Conservation (phyloP, 2,888 invertebrate species). For the Salpingus planirostris region DNA sequence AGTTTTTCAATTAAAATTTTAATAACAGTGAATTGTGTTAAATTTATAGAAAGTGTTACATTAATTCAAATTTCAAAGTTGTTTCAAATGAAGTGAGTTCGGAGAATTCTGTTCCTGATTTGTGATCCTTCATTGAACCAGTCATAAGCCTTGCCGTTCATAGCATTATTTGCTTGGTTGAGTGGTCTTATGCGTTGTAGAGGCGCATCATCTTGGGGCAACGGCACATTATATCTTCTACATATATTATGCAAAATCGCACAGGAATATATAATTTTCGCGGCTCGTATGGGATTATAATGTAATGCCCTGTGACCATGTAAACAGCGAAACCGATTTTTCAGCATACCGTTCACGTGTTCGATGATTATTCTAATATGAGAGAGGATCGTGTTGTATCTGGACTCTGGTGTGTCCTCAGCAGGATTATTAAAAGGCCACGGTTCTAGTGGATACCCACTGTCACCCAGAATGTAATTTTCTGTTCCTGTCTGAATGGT, state of each 20-base stretch:
- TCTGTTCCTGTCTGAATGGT: background rate
- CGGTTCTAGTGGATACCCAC: conserved; percentile 3
- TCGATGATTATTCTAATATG: conserved; percentile 1
- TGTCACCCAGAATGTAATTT: no score
- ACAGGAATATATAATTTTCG: conserved; percentile 8
- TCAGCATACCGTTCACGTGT: conserved; percentile 7
- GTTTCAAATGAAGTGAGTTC: background rate
- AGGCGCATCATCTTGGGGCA: conserved; percentile 1
- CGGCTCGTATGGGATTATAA: no score
- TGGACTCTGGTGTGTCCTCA: background rate
- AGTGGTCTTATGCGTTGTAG: background rate
- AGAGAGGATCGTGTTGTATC: background rate
- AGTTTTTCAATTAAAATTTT: no score
- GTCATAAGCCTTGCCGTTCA: background rate
- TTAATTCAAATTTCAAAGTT: no score
- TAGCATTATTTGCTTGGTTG: background rate
- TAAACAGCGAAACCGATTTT: no score
- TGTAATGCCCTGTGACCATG: no score
- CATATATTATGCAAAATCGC: conserved; percentile 8
- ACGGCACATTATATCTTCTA: conserved; percentile 1
- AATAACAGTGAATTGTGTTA: no score
- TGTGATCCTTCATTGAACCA: background rate
- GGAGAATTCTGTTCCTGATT: background rate
- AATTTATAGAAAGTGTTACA: no score
- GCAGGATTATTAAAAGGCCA: conserved; percentile 2